These are phyloP conservation scores for Brachionus rubens DNA, from an alignment of 1,140 invertebrate species.

Conservation along the genomic window DNA sequence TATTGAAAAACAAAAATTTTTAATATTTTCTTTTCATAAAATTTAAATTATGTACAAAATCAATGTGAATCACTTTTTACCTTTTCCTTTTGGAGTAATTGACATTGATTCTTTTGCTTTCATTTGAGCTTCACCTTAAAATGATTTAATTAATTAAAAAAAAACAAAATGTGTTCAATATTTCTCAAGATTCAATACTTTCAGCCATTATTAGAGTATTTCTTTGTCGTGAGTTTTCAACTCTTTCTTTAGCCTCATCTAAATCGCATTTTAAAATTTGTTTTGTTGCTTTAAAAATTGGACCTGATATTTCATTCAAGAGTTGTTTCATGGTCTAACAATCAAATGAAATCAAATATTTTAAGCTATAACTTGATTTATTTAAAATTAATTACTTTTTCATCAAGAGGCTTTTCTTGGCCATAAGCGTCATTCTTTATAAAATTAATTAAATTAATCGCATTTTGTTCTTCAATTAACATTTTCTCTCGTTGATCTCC, in stretches of 20 bases:
- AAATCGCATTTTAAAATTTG: background rate
- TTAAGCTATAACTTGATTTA: background rate
- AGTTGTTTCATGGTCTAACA: background rate
- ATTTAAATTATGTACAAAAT: too few relatives aligned
- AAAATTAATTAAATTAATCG: background rate
- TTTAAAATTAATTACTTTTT: background rate
- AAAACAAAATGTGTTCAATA: background rate
- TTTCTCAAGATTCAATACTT: background rate
- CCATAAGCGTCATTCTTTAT: conserved; percentile 19
- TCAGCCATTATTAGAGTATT: background rate
- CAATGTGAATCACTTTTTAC: background rate
- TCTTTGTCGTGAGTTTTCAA: background rate
- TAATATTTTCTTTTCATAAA: too few relatives aligned
- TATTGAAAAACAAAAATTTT: too few relatives aligned
- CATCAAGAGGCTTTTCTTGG: conserved; percentile 1
- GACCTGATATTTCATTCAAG: background rate
- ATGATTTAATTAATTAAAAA: background rate
- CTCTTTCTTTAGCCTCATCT: background rate
- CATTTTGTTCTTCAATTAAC: background rate
- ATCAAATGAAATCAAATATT: background rate
- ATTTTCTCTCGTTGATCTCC: background rate
- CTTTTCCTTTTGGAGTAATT: conserved; percentile 23
- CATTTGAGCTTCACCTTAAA: background rate
- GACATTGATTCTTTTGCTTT: background rate
- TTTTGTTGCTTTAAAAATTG: background rate